Evolutionary conservation across 2,888 invertebrate genomes (phyloP), one percentile per base, ranked within the genome.

Genomic region (Germaria angustata): DNA sequence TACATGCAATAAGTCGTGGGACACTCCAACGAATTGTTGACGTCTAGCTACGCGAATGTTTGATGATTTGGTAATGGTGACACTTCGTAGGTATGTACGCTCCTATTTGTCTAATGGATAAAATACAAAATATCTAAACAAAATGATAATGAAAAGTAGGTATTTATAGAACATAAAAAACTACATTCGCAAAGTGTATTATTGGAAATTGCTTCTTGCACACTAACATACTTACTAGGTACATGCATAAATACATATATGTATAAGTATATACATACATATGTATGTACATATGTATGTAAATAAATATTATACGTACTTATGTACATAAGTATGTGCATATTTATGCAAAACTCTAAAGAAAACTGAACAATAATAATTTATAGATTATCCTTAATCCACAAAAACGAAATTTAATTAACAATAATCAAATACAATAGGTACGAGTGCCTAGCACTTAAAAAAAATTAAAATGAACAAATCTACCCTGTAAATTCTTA

Each of bases 21-120:
- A 51, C 13, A 51, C 49, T 15, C 34, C 41, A 22, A 59, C 51
- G 59, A 68, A 61, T 51, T 41, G 34, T 36, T 75, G 53, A 13
- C 61, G 28, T 34, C 41, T 51, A 22, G 22, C 28, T 34, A 39
- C 11, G 15, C 2, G 28, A 51, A 15, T 55, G 39, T 41, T 51
- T 41, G 13, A 44, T 68, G 46, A 53, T 41, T 61, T 53, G 69
- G 69, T 69, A 69, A 69, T 53, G 61, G 41, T 32, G 32, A 59
- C 61, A 28, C 3, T 8, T 53, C n/a, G n/a, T n/a, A n/a, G n/a
- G n/a, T n/a, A n/a, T n/a, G 4, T 24, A 24, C 6, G 2, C 17
- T 17, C 9, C 36, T 59, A 51, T 7, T 17, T 51, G 20, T 66
- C 39, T 39, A 34, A 57, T 63, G 49, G 34, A 22, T 15, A 69